Percentiles rank a stretch among this genome's conserved stretches.
phyloP scores from a whole-genome alignment of 2,113 vertebrate genomes.

The Rhinopomastus cyanomelas region DNA sequence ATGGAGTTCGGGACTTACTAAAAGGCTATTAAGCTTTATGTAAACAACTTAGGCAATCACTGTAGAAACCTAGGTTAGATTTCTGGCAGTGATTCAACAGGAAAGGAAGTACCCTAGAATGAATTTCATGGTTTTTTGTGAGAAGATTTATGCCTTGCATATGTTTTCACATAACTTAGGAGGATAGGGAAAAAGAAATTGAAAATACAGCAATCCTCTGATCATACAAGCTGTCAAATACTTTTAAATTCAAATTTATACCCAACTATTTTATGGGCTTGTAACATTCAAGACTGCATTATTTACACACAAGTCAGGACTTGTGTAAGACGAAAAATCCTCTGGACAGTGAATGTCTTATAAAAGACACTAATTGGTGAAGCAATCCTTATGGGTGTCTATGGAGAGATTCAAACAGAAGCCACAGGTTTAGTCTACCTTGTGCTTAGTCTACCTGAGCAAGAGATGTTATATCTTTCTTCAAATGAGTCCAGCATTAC shows the following conservation, averaged over 20 bases:
- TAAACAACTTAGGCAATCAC: conserved; percentile 41
- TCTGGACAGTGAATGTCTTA: background rate
- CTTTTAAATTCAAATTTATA: background rate
- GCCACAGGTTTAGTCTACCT: background rate
- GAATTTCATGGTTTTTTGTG: background rate
- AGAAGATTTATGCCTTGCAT: background rate
- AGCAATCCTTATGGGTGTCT: background rate
- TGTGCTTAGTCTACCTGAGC: background rate
- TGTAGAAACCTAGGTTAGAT: conserved; percentile 19
- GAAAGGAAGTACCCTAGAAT: conserved; percentile 17
- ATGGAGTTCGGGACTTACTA: conserved; percentile 13
- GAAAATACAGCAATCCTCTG: background rate
- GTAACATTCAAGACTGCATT: background rate
- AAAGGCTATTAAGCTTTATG: background rate
- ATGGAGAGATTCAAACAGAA: background rate
- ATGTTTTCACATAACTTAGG: background rate
- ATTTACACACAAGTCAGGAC: background rate
- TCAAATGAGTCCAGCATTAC: background rate
- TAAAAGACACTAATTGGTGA: background rate
- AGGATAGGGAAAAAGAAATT: background rate
- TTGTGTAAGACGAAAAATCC: background rate
- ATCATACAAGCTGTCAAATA: background rate
- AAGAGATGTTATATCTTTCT: background rate
- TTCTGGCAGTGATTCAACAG: conserved; percentile 16
- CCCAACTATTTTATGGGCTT: background rate